These are phyloP conservation scores for Aegotheles bennettii DNA, from an alignment of 2,113 vertebrate genomes.

Conservation along the genomic window DNA sequence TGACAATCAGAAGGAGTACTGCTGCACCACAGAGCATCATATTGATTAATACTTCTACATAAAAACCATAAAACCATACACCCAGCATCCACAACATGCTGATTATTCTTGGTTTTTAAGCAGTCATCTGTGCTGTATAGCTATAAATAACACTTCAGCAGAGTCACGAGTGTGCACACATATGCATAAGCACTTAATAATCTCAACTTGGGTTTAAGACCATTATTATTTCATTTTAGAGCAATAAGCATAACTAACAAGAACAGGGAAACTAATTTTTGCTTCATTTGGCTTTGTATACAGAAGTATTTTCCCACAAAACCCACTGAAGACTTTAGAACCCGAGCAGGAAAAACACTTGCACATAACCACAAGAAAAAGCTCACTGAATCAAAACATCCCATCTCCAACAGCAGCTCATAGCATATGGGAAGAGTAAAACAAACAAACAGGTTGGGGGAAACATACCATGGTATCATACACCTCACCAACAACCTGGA, in stretches of 20 bases:
- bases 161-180: constrained; percentile 34
- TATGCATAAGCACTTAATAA: not conserved
- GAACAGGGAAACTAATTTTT: not conserved
- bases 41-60: not conserved
- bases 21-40: not conserved
- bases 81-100: not conserved
- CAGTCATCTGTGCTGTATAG: constrained; percentile 48
- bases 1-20: not conserved
- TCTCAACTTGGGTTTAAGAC: not conserved
- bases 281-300: not conserved
- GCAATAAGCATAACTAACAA: not conserved
- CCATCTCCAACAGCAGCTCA: not conserved
- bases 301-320: not conserved
- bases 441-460: not conserved
- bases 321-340: not conserved
- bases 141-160: constrained; percentile 54
- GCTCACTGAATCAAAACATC: not conserved
- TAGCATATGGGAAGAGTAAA: not conserved
- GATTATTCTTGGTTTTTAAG: not conserved
- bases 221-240: not conserved
- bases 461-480: not conserved
- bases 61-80: constrained; percentile 10
- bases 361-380: not conserved
- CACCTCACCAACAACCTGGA: not conserved
- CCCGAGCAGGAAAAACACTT: not conserved